A percentile compares a stretch with the other conserved stretches of the same genome.
These are phyloP conservation scores for Heliconius hermathena DNA, from an alignment of 1,140 invertebrate genomes.

Conservation along the genomic window DNA sequence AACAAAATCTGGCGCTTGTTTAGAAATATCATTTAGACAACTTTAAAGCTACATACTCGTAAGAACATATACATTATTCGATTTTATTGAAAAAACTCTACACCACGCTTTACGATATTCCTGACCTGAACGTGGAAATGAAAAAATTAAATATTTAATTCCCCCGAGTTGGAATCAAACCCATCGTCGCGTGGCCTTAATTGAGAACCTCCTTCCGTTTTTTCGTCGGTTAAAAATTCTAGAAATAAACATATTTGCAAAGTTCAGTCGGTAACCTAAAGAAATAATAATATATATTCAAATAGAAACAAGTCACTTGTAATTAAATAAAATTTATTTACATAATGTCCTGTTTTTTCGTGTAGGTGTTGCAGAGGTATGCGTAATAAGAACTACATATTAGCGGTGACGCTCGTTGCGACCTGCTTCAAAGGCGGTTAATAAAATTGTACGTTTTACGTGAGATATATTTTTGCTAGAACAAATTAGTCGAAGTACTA, in stretches of 20 bases:
- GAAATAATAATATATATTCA: slow-evolving; percentile 9
- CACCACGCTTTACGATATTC: too few relatives aligned
- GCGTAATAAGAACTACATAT: slow-evolving; percentile 37
- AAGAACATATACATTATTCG: too few relatives aligned
- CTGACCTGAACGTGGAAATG: too few relatives aligned
- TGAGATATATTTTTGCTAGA: background rate
- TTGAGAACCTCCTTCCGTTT: too few relatives aligned
- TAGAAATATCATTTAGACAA: background rate
- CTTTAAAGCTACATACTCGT: too few relatives aligned
- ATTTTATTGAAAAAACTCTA: too few relatives aligned
- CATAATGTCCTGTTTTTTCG: slow-evolving; percentile 33
- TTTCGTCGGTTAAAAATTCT: too few relatives aligned
- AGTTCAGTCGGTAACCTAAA: background rate
- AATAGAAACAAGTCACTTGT: slow-evolving; percentile 11
- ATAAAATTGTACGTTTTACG: background rate
- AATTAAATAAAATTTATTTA: slow-evolving; percentile 24
- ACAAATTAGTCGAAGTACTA: background rate
- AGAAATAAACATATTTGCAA: background rate
- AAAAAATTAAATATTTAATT: too few relatives aligned
- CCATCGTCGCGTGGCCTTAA: too few relatives aligned
- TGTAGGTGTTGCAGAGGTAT: slow-evolving; percentile 37
- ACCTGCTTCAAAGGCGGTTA: slow-evolving; percentile 8
- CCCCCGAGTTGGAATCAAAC: too few relatives aligned
- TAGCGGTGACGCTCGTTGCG: slow-evolving; percentile 17
- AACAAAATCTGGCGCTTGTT: background rate